Evolutionary conservation across 2,888 invertebrate species (phyloP).

Genomic region (Neoitamus cyanurus): DNA sequence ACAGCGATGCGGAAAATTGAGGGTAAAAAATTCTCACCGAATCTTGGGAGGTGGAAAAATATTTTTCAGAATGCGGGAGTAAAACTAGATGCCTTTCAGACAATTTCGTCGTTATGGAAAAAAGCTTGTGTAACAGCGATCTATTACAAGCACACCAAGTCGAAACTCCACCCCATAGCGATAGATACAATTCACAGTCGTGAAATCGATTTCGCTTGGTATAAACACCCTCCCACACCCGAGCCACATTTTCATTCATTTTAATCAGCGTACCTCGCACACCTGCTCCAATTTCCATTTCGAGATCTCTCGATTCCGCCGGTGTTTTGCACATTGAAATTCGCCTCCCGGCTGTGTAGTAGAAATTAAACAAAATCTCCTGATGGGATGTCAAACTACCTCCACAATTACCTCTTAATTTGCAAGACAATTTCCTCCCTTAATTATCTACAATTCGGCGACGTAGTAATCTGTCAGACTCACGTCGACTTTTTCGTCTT

Average conservation of each 20-base stretch:
- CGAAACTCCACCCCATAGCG: neutral
- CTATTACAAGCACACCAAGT: neutral
- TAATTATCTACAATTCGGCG: conserved; percentile 16
- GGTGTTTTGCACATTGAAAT: conserved; percentile 1
- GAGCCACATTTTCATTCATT: neutral
- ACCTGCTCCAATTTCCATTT: conserved; percentile 18
- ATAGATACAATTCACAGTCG: neutral
- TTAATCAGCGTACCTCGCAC: neutral
- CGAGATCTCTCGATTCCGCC: neutral
- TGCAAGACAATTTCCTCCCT: conserved; percentile 34
- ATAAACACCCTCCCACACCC: neutral
- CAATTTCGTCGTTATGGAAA: neutral
- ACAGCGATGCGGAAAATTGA: neutral
- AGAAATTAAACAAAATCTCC: conserved; percentile 32
- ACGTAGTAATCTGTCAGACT: neutral
- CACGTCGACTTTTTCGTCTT: neutral
- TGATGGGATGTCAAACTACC: conserved; percentile 36
- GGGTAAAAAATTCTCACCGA: neutral
- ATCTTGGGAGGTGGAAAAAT: neutral
- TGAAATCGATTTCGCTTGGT: conserved; percentile 2
- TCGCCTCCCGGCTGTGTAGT: conserved; percentile 17
- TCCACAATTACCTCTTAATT: conserved; percentile 38
- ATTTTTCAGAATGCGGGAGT: neutral
- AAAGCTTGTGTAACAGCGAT: neutral
- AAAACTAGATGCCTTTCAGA: neutral